Conservation (phyloP, 1,140 invertebrate genomes). For the Tetramorium simillimum region DNA sequence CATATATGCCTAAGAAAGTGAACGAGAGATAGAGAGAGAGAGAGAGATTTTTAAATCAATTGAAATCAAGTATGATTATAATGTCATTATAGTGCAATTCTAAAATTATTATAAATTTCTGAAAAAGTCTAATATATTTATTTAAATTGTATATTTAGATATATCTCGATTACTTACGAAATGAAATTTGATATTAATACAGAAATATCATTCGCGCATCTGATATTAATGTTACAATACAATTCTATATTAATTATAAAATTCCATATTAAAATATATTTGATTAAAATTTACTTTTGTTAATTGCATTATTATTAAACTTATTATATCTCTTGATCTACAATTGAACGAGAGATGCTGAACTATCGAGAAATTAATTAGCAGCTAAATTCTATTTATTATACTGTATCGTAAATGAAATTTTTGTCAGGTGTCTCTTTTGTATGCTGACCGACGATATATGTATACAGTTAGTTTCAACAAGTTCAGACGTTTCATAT, state of each 20-base stretch:
- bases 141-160: neutral
- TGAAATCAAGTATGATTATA: neutral
- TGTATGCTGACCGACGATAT: neutral
- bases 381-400: neutral
- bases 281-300: too few species aligned
- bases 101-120: neutral
- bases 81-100: neutral
- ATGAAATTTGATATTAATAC: neutral
- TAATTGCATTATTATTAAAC: neutral
- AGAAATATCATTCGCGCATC: neutral
- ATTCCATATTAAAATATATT: too few species aligned
- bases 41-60: neutral
- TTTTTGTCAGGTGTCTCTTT: neutral
- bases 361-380: neutral
- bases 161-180: neutral
- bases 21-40: neutral
- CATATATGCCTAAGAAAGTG: neutral
- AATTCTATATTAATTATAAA: neutral
- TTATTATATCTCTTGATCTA: neutral
- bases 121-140: neutral
- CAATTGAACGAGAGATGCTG: neutral
- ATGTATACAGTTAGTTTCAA: conserved; percentile 2
- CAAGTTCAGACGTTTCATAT: conserved; percentile 48
- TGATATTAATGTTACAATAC: neutral
- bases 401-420: neutral